Percentiles rank a stretch among this genome's conserved stretches.
Conservation (phyloP, 2,888 invertebrate species). For the Entomobrya multifasciata region DNA sequence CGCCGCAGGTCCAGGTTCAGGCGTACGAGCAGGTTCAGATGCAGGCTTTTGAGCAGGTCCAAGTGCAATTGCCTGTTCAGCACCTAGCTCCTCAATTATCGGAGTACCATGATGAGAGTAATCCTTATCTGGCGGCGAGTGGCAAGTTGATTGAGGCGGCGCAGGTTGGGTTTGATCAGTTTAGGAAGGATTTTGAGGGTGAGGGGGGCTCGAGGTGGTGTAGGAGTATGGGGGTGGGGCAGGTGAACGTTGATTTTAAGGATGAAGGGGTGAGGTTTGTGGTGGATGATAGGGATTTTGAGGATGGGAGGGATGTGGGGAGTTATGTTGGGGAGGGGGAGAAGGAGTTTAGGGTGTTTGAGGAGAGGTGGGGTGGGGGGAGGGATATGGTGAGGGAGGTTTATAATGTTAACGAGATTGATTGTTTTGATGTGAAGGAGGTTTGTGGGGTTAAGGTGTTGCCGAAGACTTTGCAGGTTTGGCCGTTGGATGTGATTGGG, state of each 20-base stretch:
- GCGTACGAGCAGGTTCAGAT: too few species aligned
- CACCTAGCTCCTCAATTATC: not conserved
- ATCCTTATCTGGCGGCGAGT: not conserved
- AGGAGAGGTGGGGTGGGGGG: not conserved
- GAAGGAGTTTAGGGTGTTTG: conserved; percentile 46
- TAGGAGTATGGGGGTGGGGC: not conserved
- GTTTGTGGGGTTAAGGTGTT: conserved; percentile 28
- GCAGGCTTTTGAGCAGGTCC: too few species aligned
- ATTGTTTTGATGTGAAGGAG: conserved; percentile 15
- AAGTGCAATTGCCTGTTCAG: not conserved
- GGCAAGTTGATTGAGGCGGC: not conserved
- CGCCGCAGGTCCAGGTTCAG: too few species aligned
- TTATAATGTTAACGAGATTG: conserved; percentile 30
- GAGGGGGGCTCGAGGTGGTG: not conserved
- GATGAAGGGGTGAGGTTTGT: not conserved
- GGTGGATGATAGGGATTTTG: conserved; percentile 18
- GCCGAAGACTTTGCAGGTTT: conserved; percentile 6
- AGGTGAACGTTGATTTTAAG: not conserved
- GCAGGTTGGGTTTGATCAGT: not conserved
- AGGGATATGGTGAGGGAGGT: not conserved
- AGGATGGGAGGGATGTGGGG: not conserved
- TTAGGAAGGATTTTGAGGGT: conserved; percentile 21
- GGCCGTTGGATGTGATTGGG: conserved; percentile 32
- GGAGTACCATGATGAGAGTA: not conserved
- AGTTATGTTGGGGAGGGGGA: conserved; percentile 20